These are phyloP conservation scores for Dendrophyllia cribrosa DNA, from an alignment of 64 coral and sea anemone species.

Conservation along the genomic window DNA sequence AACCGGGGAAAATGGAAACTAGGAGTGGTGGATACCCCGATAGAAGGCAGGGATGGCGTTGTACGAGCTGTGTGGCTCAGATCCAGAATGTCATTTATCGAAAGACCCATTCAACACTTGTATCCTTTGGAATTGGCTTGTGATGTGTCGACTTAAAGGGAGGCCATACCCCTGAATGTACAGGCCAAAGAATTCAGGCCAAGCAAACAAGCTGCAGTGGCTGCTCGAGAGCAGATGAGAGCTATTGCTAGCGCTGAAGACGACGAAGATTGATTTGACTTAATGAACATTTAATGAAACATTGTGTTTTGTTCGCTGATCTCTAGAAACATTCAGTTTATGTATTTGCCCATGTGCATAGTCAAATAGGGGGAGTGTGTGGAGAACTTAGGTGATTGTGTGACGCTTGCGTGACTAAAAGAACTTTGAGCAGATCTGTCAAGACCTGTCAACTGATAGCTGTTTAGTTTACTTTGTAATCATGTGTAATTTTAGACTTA, in stretches of 20 bases:
- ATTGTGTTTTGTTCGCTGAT: not conserved
- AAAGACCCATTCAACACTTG: not conserved
- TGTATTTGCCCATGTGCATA: not conserved
- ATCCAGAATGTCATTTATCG: not conserved
- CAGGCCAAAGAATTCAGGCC: not conserved
- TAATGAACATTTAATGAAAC: not conserved
- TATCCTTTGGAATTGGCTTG: not conserved
- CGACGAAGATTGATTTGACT: not conserved
- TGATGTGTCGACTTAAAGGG: not conserved
- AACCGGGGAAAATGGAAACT: not conserved
- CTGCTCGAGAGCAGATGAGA: not conserved
- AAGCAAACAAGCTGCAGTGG: not conserved
- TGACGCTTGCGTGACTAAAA: too few species aligned
- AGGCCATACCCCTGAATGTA: not conserved
- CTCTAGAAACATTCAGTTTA: not conserved
- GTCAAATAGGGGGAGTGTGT: slow-evolving; percentile 3
- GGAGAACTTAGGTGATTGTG: too few species aligned
- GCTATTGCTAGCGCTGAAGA: not conserved
- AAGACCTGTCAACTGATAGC: too few species aligned
- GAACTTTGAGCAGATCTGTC: too few species aligned
- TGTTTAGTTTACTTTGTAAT: too few species aligned
- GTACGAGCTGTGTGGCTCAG: not conserved
- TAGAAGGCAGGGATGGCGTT: not conserved
- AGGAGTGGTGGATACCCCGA: not conserved
- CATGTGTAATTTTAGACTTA: too few species aligned